Base-by-base conservation (phyloP, 1,140 invertebrate genomes). In the Ladona fulva region DNA sequence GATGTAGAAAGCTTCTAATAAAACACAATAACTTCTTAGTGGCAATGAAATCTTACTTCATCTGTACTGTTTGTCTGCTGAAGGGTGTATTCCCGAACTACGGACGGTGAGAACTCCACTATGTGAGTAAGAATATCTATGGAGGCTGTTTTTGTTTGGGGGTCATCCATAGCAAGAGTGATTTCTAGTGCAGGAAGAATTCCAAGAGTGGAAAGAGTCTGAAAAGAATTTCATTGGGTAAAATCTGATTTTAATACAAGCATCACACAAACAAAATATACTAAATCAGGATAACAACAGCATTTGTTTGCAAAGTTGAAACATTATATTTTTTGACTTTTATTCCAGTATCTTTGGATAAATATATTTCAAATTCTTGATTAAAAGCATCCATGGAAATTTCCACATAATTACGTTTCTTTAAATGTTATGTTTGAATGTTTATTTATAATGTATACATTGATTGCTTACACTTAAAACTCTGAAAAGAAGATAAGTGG, bases 101-200 rank as follows among this genome's bases (percentile, higher is more conserved):
- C 95, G 81, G 96, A 96, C 78, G 98, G 97, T 83, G 95, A 98
- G 87, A 96, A 98, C 85, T 99, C 98, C 76, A 99, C 97, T 85
- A 99, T 96, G 83, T 97, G 97, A 59, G 96, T 97, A 76, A 99
- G 90, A 83, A 99, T 97, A 85, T 99, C 98, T 83, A 99, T 97
- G 81, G 96, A 95, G 78, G 97, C 96, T 82, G 94, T 92, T 88
- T 98, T 98, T 37, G 97, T 98, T 83, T 93, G 92, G 80, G 91
- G 89, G 87, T 99, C 96, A 84, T 97, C 95, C 86, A 96, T 93
- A 74, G 93, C 92, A 81, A 99, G 87, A 75, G 96, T 97, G 79
- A 97, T 95, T 88, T 99, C 97, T 82, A 99, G 86, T 22, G 97
- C 95, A 79, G 94, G 91, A 81, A 99, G 87, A 83, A 99, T 95